Conservation (phyloP, 2,888 invertebrate species). For the Pantelozetes paolii region DNA sequence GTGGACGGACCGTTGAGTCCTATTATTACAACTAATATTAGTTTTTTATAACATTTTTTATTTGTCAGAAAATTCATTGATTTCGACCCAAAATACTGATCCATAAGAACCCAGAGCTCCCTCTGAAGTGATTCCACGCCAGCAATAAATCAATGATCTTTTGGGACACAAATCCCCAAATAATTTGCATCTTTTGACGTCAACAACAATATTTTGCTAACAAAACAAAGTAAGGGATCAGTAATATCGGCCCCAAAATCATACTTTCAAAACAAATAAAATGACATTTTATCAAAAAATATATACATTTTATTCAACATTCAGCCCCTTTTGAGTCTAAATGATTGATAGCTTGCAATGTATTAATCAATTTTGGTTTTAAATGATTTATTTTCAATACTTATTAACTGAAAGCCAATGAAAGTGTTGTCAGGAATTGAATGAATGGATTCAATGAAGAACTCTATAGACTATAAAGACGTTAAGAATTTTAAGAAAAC, state of each 20-base stretch:
- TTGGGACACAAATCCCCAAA: slow-evolving; percentile 4
- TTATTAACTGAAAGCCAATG: not conserved
- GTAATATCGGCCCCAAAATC: not conserved
- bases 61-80: not conserved
- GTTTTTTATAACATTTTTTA: not conserved
- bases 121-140: not conserved
- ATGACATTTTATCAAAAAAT: not conserved
- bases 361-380: slow-evolving; percentile 6
- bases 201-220: not conserved
- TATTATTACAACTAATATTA: slow-evolving; percentile 12
- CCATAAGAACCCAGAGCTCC: not conserved
- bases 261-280: not conserved
- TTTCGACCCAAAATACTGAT: not conserved
- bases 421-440: not conserved
- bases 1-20: slow-evolving; percentile 4
- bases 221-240: not conserved
- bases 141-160: slow-evolving; percentile 22
- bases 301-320: no score
- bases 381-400: not conserved
- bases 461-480: not conserved
- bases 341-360: not conserved
- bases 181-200: not conserved
- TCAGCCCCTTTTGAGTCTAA: not conserved
- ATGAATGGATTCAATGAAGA: not conserved
- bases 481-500: not conserved